A percentile compares a stretch with the other conserved stretches of the same genome.
Evolutionary conservation across 2,797 vertebrate species (phyloP).

Genomic region (Anisognathus igniventris): DNA sequence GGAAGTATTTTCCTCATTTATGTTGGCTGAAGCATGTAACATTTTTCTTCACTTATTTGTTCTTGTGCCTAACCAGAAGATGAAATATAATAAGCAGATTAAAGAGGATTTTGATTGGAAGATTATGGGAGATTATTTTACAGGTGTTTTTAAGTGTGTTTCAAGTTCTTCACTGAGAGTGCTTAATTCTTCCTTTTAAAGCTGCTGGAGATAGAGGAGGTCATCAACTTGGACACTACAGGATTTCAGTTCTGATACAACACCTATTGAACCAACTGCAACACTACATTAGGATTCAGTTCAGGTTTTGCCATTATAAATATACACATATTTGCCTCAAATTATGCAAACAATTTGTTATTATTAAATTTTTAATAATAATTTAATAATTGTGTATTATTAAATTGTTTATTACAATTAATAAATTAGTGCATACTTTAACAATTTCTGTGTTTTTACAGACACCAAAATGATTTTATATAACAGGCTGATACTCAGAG

Average conservation of each 20-base stretch:
- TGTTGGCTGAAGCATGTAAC: background rate
- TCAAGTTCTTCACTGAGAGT: background rate
- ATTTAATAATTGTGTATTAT: background rate
- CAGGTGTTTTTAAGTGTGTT: background rate
- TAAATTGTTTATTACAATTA: background rate
- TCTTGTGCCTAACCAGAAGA: background rate
- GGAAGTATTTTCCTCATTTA: background rate
- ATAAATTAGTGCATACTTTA: accelerated
- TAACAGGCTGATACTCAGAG: background rate
- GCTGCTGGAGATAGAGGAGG: background rate
- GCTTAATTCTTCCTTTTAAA: background rate
- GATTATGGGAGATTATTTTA: background rate
- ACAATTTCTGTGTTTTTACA: background rate
- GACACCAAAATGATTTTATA: background rate
- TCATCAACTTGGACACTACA: background rate
- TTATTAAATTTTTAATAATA: background rate
- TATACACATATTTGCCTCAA: background rate
- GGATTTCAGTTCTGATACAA: background rate
- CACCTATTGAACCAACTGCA: background rate
- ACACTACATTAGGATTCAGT: background rate
- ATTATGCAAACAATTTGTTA: background rate
- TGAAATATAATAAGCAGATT: background rate
- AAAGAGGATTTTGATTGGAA: background rate
- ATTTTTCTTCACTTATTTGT: background rate
- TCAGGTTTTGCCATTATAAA: background rate